A percentile compares a stretch with the other conserved stretches of the same genome.
These are phyloP conservation scores for Dione juno DNA, from an alignment of 2,888 invertebrate species.

Conservation along the genomic window DNA sequence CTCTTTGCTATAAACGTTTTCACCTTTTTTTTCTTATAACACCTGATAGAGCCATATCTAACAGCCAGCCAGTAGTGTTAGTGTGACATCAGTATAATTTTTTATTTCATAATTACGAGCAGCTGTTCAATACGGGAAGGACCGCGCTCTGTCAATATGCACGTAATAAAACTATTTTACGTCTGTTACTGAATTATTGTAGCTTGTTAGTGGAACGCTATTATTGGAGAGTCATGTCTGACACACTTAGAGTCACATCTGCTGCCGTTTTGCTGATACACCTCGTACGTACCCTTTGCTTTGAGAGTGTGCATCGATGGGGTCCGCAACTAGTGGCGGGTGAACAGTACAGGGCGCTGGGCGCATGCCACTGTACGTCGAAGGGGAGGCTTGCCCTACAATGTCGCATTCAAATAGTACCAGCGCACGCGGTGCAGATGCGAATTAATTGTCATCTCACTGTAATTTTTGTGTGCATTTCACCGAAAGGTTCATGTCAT, in stretches of 20 bases:
- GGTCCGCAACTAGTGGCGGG: not conserved
- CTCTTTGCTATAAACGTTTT: conserved; percentile 11
- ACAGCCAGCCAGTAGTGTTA: not conserved
- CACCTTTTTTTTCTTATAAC: not conserved
- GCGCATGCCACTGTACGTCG: not conserved
- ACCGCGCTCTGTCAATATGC: not conserved
- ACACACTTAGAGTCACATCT: not conserved
- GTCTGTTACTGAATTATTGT: not conserved
- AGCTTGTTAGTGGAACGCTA: not conserved
- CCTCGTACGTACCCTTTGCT: not conserved
- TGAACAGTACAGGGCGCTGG: not conserved
- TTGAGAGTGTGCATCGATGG: not conserved
- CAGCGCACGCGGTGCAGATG: conserved; percentile 8
- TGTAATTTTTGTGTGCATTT: not conserved
- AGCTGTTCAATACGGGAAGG: not conserved
- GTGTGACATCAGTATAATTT: conserved; percentile 12
- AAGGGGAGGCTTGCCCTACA: conserved; percentile 5
- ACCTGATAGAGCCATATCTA: not conserved
- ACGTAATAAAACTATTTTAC: not conserved
- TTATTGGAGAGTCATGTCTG: not conserved
- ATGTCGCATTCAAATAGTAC: not conserved
- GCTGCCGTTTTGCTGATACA: not conserved
- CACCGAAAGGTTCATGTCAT: not conserved
- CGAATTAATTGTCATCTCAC: not conserved
- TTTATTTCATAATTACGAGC: conserved; percentile 16